Conservation (phyloP, 2,113 vertebrate genomes). For the Thryonomys swinderianus region DNA sequence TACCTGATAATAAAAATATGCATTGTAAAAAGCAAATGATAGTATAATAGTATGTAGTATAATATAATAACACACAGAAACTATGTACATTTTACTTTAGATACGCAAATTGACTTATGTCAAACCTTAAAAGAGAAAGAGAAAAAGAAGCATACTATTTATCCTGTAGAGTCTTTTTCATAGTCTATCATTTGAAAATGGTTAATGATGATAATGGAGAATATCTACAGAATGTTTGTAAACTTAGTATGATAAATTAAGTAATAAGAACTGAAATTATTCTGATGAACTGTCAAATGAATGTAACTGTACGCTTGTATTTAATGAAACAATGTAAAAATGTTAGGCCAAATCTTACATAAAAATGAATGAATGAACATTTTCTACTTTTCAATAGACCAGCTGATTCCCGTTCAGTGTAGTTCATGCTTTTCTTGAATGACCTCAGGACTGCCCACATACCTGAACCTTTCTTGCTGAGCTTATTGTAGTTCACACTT, state of each 20-base stretch:
- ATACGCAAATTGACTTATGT: background rate
- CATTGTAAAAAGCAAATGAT: background rate
- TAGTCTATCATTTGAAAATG: background rate
- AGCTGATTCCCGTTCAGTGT: background rate
- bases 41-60: background rate
- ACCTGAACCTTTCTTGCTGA: background rate
- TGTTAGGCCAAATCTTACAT: background rate
- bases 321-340: background rate
- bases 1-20: background rate
- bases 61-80: background rate
- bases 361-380: background rate
- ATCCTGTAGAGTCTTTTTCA: background rate
- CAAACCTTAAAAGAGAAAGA: background rate
- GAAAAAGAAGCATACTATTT: background rate
- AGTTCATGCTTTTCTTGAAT: background rate
- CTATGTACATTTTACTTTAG: background rate
- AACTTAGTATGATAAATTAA: background rate
- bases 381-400: background rate
- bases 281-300: background rate
- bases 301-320: background rate
- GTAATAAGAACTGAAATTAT: background rate
- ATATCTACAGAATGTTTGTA: background rate
- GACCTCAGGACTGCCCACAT: rapidly evolving
- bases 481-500: background rate
- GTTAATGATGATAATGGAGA: background rate